These are phyloP conservation scores for Ameiurus melas DNA, from an alignment of 2,113 vertebrate species.

Conservation along the genomic window DNA sequence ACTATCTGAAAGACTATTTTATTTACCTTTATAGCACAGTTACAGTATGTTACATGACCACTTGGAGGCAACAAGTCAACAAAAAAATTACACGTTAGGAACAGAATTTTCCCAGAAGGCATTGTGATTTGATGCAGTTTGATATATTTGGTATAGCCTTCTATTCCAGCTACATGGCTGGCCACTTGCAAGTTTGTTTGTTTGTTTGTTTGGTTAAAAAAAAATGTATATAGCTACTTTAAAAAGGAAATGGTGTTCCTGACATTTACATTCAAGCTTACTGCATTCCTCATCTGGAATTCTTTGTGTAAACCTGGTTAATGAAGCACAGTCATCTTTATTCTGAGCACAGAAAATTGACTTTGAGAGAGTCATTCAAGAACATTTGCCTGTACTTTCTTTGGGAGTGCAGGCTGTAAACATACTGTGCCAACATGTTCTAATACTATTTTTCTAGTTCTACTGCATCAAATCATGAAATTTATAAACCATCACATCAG, in stretches of 20 bases:
- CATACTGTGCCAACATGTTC: background rate
- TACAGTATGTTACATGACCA: background rate
- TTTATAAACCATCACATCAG: background rate
- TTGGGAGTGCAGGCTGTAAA: background rate
- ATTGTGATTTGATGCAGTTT: background rate
- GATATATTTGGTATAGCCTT: background rate
- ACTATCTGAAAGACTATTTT: background rate
- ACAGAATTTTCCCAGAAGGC: background rate
- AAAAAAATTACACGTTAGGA: background rate
- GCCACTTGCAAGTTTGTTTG: background rate
- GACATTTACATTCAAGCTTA: background rate
- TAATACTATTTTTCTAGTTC: too few species aligned
- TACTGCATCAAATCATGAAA: background rate
- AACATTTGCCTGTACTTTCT: background rate
- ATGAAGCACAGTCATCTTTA: background rate
- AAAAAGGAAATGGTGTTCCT: background rate
- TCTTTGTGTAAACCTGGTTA: background rate
- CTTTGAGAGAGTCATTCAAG: background rate
- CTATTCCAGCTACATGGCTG: background rate
- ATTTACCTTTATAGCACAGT: background rate
- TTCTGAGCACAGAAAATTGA: background rate
- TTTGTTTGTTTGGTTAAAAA: background rate
- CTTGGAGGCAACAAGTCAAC: background rate
- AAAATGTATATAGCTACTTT: background rate
- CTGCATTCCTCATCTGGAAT: background rate